Base-by-base conservation (phyloP, 2,113 vertebrate species). In the Spilogale gracilis region DNA sequence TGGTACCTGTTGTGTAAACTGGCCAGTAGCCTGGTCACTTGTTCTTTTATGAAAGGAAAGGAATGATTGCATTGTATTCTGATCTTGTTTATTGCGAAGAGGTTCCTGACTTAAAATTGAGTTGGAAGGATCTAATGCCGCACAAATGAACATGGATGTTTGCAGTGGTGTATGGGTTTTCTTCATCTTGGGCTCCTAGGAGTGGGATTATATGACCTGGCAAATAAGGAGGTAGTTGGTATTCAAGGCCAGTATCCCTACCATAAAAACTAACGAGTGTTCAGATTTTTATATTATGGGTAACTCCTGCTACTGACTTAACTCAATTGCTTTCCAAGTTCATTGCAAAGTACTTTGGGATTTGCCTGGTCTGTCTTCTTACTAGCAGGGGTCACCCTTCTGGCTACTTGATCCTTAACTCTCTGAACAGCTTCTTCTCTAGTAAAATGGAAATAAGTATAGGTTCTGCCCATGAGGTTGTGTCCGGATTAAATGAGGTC, bases 191-290 rank as follows among this genome's bases (percentile, higher is more conserved):
- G 71, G 30, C 12, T 84, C 8, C 4, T 87, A 65, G 54, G 45
- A 95, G 2, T 11, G 58, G 20, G 88, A 90, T 84, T 96, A 38
- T n/a, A 71, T 60, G 60, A 93, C 43, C 80, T 95, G 54, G 45
- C 17, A 97, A 92, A 69, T 78, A 85, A 92, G 12, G 4, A 94
- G 48, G 56, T 16, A 65, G 56, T 81, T 93, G 27, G 45, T 85
- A 78, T 73, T 88, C 89, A 79, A 95, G 32, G 17, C 73, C 27
- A 93, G 5, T 50, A 69, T 82, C 60, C 1, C 58, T 43, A 74
- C 23, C n/a, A 67, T 89, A 97, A 95, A 97, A 90, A 79, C 38
- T 78, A 94, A 81, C 3, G 25, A 92, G 9, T 60, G 27, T 88
- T 18, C n/a, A 60, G 45, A 50, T 60, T 96, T 87, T 91, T 71